Evolutionary conservation across 1,140 invertebrate species (phyloP).

Genomic region (Nasonia longicornis): DNA sequence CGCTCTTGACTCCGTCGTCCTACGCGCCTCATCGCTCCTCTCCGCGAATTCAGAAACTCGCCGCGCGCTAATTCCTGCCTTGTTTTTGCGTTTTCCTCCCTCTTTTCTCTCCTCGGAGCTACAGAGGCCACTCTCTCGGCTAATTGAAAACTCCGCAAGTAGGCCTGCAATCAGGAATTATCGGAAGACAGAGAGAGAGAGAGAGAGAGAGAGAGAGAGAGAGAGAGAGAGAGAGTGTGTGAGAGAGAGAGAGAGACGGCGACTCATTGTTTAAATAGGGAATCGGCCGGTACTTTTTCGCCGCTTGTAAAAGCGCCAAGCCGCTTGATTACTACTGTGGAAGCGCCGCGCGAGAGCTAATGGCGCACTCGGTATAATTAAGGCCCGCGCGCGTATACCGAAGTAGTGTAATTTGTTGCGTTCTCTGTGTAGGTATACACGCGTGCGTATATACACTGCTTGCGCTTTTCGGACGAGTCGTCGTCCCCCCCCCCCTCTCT

Average conservation of each 20-base stretch:
- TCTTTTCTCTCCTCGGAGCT: no score
- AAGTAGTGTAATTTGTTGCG: conserved; percentile 45
- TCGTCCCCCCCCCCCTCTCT: not conserved
- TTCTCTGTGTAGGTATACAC: not conserved
- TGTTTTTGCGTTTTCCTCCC: conserved; percentile 17
- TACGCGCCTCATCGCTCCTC: not conserved
- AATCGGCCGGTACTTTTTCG: conserved; percentile 27
- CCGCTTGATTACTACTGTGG: conserved; percentile 39
- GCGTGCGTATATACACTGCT: not conserved
- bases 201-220: not conserved
- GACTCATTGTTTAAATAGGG: conserved; percentile 42
- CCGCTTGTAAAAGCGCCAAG: conserved; percentile 33
- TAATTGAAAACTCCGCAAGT: conserved; percentile 34
- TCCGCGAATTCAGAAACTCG: not conserved
- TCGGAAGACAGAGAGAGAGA: not conserved
- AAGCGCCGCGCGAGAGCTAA: conserved; percentile 29
- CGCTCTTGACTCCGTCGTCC: not conserved
- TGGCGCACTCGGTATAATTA: conserved; percentile 42
- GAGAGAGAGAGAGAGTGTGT: not conserved
- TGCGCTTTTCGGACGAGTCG: not conserved
- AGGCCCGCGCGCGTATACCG: conserved; percentile 23
- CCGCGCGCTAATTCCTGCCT: not conserved
- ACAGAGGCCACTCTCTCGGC: not conserved
- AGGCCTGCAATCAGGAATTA: conserved; percentile 22
- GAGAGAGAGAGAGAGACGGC: not conserved